These are phyloP conservation scores for Erebia epiphron DNA, from an alignment of 2,888 invertebrate genomes.

Conservation along the genomic window DNA sequence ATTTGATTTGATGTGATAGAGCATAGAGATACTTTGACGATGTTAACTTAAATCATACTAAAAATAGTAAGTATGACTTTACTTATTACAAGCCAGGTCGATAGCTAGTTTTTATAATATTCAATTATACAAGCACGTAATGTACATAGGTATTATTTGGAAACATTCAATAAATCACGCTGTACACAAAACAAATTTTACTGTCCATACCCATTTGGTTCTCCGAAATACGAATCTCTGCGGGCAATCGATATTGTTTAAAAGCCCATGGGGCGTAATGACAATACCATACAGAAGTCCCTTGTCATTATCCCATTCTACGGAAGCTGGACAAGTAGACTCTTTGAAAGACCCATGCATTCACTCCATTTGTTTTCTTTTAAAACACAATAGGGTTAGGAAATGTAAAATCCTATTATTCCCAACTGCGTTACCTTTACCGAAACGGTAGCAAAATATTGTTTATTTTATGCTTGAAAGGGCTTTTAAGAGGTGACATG, in stretches of 20 bases:
- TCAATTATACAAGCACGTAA: too few species aligned
- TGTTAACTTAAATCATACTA: too few species aligned
- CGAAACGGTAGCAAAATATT: slow-evolving; percentile 78
- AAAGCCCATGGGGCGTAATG: slow-evolving; percentile 62
- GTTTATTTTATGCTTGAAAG: slow-evolving; percentile 75
- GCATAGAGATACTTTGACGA: too few species aligned
- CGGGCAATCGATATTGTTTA: slow-evolving; percentile 60
- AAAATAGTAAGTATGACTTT: too few species aligned
- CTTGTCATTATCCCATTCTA: slow-evolving; percentile 64
- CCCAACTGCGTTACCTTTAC: slow-evolving; percentile 64
- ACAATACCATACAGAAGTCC: slow-evolving; percentile 66
- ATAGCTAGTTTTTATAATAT: too few species aligned
- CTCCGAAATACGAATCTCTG: slow-evolving; percentile 58
- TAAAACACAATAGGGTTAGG: slow-evolving; percentile 73
- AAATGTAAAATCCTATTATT: slow-evolving; percentile 62
- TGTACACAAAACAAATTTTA: slow-evolving; percentile 32
- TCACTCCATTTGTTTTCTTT: slow-evolving; percentile 72
- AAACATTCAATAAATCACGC: slow-evolving; percentile 9
- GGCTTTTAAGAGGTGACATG: slow-evolving; percentile 74
- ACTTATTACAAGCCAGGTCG: too few species aligned
- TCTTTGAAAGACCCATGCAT: slow-evolving; percentile 63
- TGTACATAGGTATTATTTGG: slow-evolving; percentile 3
- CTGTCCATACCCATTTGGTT: slow-evolving; percentile 36
- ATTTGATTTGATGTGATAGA: too few species aligned
- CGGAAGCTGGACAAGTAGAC: slow-evolving; percentile 65